These are phyloP conservation scores for Agrotis segetum DNA, from an alignment of 2,888 invertebrate species.

Conservation along the genomic window DNA sequence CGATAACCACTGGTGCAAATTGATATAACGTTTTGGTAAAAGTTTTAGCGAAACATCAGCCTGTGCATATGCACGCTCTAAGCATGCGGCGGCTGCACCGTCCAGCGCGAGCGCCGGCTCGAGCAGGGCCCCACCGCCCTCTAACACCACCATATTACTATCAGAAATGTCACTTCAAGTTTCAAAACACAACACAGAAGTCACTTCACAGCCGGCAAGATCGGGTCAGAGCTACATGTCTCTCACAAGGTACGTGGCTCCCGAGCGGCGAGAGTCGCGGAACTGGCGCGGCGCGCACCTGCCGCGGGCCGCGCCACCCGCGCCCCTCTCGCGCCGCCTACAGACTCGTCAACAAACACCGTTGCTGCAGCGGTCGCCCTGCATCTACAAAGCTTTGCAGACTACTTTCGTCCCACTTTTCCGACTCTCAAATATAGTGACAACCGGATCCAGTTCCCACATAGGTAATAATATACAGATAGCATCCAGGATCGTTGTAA, in stretches of 20 bases:
- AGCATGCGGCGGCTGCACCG: constrained; percentile 92
- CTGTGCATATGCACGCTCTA: constrained; percentile 95
- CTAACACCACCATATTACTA: constrained; percentile 88
- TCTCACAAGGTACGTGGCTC: constrained; percentile 79
- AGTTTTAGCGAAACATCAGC: constrained; percentile 96
- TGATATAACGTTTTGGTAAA: constrained; percentile 97
- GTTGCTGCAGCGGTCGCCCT: constrained; percentile 87
- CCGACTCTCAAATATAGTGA: constrained; percentile 69
- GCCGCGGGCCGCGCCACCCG: constrained; percentile 78
- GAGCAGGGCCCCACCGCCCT: constrained; percentile 88
- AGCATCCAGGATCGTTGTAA: background rate
- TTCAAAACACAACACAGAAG: constrained; percentile 76
- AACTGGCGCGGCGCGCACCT: constrained; percentile 85
- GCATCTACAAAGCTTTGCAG: constrained; percentile 81
- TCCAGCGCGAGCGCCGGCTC: constrained; percentile 93
- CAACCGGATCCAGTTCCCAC: constrained; percentile 60
- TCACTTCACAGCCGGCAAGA: constrained; percentile 78
- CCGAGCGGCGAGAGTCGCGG: constrained; percentile 85
- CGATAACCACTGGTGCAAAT: constrained; percentile 97
- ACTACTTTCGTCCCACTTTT: constrained; percentile 84
- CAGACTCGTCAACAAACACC: constrained; percentile 86
- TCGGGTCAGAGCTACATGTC: constrained; percentile 84
- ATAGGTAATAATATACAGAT: constrained; percentile 13
- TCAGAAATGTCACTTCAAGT: constrained; percentile 73
- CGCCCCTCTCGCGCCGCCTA: constrained; percentile 80